phyloP scores from a whole-genome alignment of 2,113 vertebrate species.

The Aptenodytes forsteri region DNA sequence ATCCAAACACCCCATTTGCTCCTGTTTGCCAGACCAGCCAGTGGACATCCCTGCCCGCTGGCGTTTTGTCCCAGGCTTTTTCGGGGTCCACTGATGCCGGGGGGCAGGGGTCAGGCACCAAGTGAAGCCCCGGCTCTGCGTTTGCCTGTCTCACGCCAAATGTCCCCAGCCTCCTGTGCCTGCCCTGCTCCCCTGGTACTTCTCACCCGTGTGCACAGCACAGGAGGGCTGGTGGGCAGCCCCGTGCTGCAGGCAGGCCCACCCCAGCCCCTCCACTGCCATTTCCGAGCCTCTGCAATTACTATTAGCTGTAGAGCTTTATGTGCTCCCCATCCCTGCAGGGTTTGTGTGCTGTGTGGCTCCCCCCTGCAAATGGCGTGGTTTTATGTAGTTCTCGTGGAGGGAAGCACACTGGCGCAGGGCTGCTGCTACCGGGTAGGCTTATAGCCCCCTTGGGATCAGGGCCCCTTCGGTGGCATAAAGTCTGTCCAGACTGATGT shows the following conservation, averaged over 20 bases:
- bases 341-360: not conserved
- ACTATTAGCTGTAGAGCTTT: not conserved
- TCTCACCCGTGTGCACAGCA: fast-evolving
- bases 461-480: not conserved
- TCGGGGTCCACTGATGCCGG: fast-evolving
- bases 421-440: not conserved
- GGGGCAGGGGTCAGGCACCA: fast-evolving
- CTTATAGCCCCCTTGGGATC: not conserved
- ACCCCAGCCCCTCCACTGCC: not conserved
- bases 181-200: fast-evolving
- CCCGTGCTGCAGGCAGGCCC: not conserved
- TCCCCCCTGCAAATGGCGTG: not conserved
- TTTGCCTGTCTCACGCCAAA: not conserved
- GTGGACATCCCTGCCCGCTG: not conserved
- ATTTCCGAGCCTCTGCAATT: not conserved
- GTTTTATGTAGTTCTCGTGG: not conserved
- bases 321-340: not conserved
- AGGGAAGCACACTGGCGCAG: not conserved
- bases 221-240: not conserved
- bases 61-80: not conserved
- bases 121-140: not conserved
- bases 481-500: not conserved
- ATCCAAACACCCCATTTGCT: not conserved
- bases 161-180: fast-evolving
- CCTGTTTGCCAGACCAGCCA: not conserved